These are phyloP conservation scores for Laticauda laticaudata DNA, from an alignment of 2,113 vertebrate species.

Conservation along the genomic window DNA sequence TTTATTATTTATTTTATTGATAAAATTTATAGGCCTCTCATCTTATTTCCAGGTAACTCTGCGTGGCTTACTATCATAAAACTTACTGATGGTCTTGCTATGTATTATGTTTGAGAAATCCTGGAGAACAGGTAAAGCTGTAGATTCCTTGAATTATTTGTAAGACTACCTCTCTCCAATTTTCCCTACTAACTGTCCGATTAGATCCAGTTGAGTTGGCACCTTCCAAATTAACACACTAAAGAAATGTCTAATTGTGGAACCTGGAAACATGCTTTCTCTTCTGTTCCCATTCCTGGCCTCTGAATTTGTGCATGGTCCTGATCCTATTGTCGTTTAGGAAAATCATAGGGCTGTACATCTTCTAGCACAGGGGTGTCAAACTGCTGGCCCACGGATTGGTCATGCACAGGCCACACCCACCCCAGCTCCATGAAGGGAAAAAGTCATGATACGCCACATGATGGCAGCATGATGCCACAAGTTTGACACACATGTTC, in stretches of 20 bases:
- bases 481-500: too few species aligned
- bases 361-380: neutral
- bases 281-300: neutral
- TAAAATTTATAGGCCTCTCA: neutral
- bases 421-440: too few species aligned
- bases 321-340: neutral
- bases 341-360: neutral
- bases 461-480: too few species aligned
- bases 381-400: too few species aligned
- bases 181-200: neutral
- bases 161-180: neutral
- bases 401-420: too few species aligned
- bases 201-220: neutral
- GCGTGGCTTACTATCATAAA: neutral
- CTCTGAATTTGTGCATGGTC: neutral
- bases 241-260: neutral
- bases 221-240: neutral
- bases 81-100: neutral
- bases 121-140: neutral
- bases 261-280: neutral
- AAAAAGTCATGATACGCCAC: too few species aligned
- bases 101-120: neutral
- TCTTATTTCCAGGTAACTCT: neutral
- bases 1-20: too few species aligned
- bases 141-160: neutral